Percentiles rank a stretch among this genome's conserved stretches.
Evolutionary conservation across 2,113 vertebrate genomes (phyloP).

Genomic region (Oryzias melastigma): DNA sequence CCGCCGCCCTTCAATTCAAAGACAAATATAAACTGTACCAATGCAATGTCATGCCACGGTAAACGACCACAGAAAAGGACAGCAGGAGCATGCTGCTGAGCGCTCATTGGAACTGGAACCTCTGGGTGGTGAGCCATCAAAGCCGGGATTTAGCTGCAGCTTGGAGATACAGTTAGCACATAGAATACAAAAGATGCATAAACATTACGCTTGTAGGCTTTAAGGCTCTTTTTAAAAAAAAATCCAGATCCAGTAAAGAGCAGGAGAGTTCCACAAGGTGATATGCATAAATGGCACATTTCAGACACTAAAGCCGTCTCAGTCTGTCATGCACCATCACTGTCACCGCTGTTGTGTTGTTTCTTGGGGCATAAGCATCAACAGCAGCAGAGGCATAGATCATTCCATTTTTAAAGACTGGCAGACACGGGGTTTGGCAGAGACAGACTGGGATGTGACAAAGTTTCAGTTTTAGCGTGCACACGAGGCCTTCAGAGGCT

Average conservation of each 20-base stretch:
- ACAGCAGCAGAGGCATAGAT: conserved; percentile 33
- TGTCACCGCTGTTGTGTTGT: too few relatives aligned
- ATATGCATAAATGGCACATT: conserved; percentile 60
- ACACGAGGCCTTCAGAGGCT: conserved; percentile 39
- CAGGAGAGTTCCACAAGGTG: conserved; percentile 25
- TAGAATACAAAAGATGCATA: conserved; percentile 33
- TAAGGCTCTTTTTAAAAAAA: conserved; percentile 5
- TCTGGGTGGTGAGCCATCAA: conserved; percentile 31
- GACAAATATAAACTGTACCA: conserved; percentile 6
- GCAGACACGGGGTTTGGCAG: conserved; percentile 21
- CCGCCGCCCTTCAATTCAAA: conserved; percentile 18
- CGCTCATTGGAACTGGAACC: conserved; percentile 6
- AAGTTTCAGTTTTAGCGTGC: conserved; percentile 9
- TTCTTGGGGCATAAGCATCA: conserved; percentile 15
- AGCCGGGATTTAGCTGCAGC: conserved; percentile 41
- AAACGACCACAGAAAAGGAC: conserved; percentile 24
- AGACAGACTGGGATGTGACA: conserved; percentile 11
- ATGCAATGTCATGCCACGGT: conserved; percentile 30
- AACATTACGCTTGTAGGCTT: conserved; percentile 26
- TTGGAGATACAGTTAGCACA: conserved; percentile 24
- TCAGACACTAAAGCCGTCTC: conserved; percentile 36
- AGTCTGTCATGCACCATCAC: neutral
- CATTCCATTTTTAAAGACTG: neutral
- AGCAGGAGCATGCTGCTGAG: conserved; percentile 32
- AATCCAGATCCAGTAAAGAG: conserved; percentile 13